phyloP scores from a whole-genome alignment of 1,140 invertebrate species.

The Papilio dardanus region DNA sequence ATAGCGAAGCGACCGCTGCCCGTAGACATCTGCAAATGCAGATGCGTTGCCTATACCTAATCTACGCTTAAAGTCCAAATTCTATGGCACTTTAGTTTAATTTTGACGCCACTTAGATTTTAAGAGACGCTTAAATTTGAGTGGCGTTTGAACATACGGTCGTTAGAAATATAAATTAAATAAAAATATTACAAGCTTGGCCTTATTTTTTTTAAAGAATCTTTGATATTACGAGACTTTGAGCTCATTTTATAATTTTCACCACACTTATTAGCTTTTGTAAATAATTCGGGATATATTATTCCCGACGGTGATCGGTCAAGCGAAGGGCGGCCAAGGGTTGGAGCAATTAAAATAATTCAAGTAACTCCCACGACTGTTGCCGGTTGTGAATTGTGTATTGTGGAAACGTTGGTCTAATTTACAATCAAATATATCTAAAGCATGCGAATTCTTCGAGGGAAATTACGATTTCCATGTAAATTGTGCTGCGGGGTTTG shows the following conservation, averaged over 20 bases:
- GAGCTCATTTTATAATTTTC: neutral
- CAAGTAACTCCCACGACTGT: neutral
- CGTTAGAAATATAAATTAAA: too few relatives aligned
- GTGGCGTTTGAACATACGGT: too few relatives aligned
- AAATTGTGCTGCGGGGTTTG: slow-evolving; percentile 27
- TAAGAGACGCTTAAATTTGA: too few relatives aligned
- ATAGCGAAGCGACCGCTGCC: too few relatives aligned
- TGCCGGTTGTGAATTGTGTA: slow-evolving; percentile 24
- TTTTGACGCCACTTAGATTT: too few relatives aligned
- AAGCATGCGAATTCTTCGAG: slow-evolving; percentile 31
- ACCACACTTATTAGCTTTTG: neutral
- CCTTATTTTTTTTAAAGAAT: too few relatives aligned
- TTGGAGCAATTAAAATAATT: slow-evolving; percentile 23
- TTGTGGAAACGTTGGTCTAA: slow-evolving; percentile 27
- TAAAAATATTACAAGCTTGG: too few relatives aligned
- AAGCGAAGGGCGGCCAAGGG: slow-evolving; percentile 3
- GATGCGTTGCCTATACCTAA: too few relatives aligned
- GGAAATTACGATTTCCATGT: slow-evolving; percentile 28
- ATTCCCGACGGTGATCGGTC: slow-evolving; percentile 2
- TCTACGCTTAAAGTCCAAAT: too few relatives aligned
- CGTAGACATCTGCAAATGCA: too few relatives aligned
- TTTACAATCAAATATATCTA: slow-evolving; percentile 30
- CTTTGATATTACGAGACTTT: neutral
- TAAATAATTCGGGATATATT: neutral
- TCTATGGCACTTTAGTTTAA: too few relatives aligned